Evolutionary conservation across 2,797 vertebrate genomes (phyloP), one percentile per base, ranked within the genome.

Genomic region (Gambelia wislizenii): DNA sequence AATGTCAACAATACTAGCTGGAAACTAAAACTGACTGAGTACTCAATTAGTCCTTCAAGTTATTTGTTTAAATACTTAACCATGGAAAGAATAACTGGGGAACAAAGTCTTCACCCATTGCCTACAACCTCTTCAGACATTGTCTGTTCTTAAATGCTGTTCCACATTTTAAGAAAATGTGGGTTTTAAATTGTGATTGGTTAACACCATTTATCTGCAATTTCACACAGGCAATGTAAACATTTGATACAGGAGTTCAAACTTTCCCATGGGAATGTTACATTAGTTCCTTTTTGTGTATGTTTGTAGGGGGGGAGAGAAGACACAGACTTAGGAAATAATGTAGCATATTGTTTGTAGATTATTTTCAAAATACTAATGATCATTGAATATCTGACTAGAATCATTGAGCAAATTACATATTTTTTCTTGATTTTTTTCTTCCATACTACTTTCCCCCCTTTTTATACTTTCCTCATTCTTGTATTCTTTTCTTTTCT

Each of bases 191-290:
- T 93, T 91, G 87, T 39, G 76, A 59, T 86, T 92, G 36, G 59
- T 70, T 94, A 27, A 36, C 44, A 91, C 54, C 84, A 81, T 86
- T 85, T 85, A 94, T 80, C 36, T 91, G 69, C 64, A 88, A 80
- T 95, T 95, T 93, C 88, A 61, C 83, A 33, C 12, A 70, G 87
- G 92, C 93, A 96, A 91, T 94, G 90, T 92, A 93, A 93, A 95
- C 92, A 91, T 90, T 94, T 83, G 25, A 92, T 94, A 93, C 91
- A 84, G 87, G 83, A 94, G 91, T 93, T 95, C 92, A 93, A 92
- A 94, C 91, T 94, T 96, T 95, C 94, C 94, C 94, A 95, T 95
- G 95, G 95, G 93, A 96, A 94, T 91, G 84, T 90, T 92, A 85
- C 85, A 94, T 52, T 88, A 94, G 87, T 67, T 86, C 70, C 85